These are phyloP conservation scores for Lycocerus yunnanus DNA, from an alignment of 2,888 invertebrate genomes.

Conservation along the genomic window DNA sequence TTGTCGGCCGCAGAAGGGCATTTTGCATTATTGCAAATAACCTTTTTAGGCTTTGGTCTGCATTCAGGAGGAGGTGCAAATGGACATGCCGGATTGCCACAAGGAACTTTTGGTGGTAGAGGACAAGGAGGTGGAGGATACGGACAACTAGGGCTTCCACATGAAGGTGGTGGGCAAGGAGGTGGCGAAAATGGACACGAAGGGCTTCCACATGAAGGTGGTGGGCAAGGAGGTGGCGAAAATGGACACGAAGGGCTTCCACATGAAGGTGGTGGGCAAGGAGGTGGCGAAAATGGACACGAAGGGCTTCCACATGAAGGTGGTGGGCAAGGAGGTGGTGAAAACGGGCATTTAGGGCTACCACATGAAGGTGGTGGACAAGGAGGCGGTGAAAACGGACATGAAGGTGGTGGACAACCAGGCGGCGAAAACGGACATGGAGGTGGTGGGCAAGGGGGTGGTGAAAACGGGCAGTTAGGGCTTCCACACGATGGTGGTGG, in stretches of 20 bases:
- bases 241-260: background rate
- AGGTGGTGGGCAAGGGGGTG: background rate
- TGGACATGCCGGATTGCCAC: slow-evolving; percentile 23
- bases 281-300: background rate
- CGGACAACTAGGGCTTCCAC: background rate
- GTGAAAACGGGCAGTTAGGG: background rate
- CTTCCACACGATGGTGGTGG: background rate
- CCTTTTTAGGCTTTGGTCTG: background rate
- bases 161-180: background rate
- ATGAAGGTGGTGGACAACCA: background rate
- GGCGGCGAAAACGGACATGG: background rate
- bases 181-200: background rate
- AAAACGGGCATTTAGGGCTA: background rate
- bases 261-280: background rate
- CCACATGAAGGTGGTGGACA: background rate
- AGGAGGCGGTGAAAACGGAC: background rate
- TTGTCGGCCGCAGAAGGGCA: background rate
- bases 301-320: background rate
- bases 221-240: background rate
- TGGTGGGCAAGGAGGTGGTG: background rate
- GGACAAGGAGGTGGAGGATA: background rate
- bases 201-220: background rate
- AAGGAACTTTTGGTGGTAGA: background rate
- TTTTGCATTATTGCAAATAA: slow-evolving; percentile 3
- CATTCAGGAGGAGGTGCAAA: slow-evolving; percentile 2